Base-by-base conservation (phyloP, 1,140 invertebrate genomes). In the Episyrphus balteatus region DNA sequence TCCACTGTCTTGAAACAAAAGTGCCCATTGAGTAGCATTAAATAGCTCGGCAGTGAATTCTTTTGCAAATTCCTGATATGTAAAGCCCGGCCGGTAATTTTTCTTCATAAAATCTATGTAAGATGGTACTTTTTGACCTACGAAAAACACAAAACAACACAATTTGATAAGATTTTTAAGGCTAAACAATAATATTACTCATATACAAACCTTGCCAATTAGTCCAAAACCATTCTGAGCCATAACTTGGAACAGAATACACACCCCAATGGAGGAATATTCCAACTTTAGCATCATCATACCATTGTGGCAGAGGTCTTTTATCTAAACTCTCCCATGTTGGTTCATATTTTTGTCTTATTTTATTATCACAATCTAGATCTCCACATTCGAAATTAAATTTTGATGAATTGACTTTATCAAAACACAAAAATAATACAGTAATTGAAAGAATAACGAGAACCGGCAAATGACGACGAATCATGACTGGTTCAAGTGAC, bases 201-300 rank as follows among this genome's bases (percentile, higher is more conserved):
- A 26, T 56, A 56, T 73, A 48, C 56, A 46, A 36, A 83, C 81
- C 72, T 74, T 76, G 76, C 84, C 83, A 88, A 59, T 82, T 73
- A 2, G 68, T 74, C 88, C 88, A 92, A 68, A 92, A 92, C 90
- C 89, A 93, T 73, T 92, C 90, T 1, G 80, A 81, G 0, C 79
- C 77, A 67, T 81, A 87, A 52, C 84, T 82, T 1, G 91, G 92
- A 1, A 95, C 92, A 1, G 87, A 84, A 58, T 84, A 96, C 0
- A 96, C 83, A 3, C 92, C 92, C 87, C 91, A 96, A 57, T 96
- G 92, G 36, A 94, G 72, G 60, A 95, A 95, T 49, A 95, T 92
- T 14, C 92, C 92, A 52, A 96, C 75, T 73, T 95, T 95, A 1
- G 79, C 83, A 43, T 88, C 73, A 58, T 93, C 91, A 58, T 87